Evolutionary conservation across 2,797 vertebrate species (phyloP).

Genomic region (Phalloptychus januarius): DNA sequence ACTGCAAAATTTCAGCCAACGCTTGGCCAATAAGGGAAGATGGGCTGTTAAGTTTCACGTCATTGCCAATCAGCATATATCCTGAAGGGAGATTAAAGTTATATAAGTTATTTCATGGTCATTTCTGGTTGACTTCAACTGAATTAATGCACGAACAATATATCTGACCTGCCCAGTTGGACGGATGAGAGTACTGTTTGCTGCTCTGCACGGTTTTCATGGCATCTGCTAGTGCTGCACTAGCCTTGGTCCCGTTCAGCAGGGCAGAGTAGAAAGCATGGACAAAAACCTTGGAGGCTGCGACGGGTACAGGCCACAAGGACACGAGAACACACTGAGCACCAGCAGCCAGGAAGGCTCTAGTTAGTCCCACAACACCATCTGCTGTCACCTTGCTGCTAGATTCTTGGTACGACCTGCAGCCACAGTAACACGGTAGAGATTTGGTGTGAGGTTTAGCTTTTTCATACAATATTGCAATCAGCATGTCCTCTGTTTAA

Average conservation of each 20-base stretch:
- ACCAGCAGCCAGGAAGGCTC: constrained; percentile 96
- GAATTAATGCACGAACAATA: neutral
- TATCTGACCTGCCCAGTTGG: constrained; percentile 97
- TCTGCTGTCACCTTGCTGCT: constrained; percentile 94
- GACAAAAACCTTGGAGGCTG: constrained; percentile 95
- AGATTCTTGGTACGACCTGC: constrained; percentile 92
- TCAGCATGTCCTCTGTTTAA: neutral
- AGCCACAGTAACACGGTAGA: constrained; percentile 6
- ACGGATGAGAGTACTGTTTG: constrained; percentile 95
- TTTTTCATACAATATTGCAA: neutral
- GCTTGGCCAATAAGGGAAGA: constrained; percentile 96
- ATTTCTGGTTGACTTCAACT: neutral
- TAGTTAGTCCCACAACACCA: constrained; percentile 92
- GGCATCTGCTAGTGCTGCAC: constrained; percentile 91
- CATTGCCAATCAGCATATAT: constrained; percentile 94
- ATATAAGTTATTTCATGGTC: constrained; percentile 5
- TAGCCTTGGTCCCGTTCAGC: constrained; percentile 93
- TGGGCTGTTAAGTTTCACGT: constrained; percentile 96
- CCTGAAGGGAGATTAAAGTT: constrained; percentile 75
- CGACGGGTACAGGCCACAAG: constrained; percentile 94
- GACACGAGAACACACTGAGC: constrained; percentile 95
- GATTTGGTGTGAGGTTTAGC: neutral
- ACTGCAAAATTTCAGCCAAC: constrained; percentile 95
- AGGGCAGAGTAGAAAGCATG: constrained; percentile 95
- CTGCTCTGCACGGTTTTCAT: constrained; percentile 97